phyloP scores from a whole-genome alignment of 2,797 vertebrate genomes.

The Choloepus didactylus region DNA sequence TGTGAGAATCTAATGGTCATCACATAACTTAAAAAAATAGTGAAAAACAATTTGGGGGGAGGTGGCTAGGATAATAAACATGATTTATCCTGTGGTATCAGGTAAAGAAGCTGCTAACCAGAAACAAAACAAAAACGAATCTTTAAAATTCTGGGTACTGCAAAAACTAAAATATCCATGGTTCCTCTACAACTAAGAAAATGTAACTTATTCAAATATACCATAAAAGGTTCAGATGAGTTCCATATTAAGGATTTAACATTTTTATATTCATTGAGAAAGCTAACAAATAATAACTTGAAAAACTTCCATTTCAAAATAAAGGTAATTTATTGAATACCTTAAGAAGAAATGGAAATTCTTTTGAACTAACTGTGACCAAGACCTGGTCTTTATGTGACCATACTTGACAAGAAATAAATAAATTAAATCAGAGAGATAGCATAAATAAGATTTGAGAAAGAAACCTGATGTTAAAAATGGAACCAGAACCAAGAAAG shows the following conservation, averaged over 20 bases:
- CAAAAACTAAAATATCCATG: background rate
- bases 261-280: background rate
- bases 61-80: background rate
- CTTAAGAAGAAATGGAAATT: conserved; percentile 47
- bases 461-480: background rate
- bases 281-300: background rate
- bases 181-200: conserved; percentile 34
- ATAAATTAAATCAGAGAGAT: background rate
- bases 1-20: background rate
- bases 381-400: background rate
- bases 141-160: background rate
- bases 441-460: background rate
- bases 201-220: background rate
- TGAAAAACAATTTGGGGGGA: background rate
- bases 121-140: background rate
- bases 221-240: background rate
- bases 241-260: background rate
- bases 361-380: background rate
- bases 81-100: background rate
- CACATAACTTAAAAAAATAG: background rate
- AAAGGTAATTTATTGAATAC: conserved; percentile 61
- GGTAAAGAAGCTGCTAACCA: background rate
- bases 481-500: background rate
- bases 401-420: background rate
- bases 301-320: conserved; percentile 11